Evolutionary conservation across 2,888 invertebrate species (phyloP).

Genomic region (Hyalella azteca): DNA sequence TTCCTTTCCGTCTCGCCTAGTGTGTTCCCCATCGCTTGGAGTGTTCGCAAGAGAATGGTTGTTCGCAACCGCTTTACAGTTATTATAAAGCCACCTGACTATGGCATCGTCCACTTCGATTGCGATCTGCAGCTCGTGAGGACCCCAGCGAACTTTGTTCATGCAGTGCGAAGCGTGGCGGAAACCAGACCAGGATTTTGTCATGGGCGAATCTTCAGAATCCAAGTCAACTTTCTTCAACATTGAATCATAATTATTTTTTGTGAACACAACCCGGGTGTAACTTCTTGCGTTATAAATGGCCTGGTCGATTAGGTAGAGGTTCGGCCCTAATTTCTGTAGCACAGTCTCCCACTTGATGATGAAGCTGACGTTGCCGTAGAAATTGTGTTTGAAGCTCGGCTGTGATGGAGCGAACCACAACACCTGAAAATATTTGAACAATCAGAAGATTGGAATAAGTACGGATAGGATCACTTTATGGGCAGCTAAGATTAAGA

Average conservation of each 20-base stretch:
- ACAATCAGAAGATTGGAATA: no score
- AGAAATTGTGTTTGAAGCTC: background rate
- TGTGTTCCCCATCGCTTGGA: no score
- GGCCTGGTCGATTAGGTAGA: background rate
- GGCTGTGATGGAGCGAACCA: conserved; percentile 19
- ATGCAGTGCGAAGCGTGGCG: background rate
- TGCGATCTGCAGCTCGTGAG: conserved; percentile 1
- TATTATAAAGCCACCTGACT: background rate
- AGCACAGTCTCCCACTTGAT: conserved; percentile 3
- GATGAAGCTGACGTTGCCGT: conserved; percentile 7
- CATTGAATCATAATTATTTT: background rate
- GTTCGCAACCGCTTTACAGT: background rate
- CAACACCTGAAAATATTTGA: conserved; percentile 33
- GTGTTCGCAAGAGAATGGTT: conserved; percentile 7
- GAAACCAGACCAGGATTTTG: background rate
- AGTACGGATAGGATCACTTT: no score
- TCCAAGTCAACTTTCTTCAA: background rate
- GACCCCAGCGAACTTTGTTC: background rate
- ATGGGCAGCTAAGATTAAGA: no score
- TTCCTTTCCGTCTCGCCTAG: no score
- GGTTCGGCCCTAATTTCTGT: background rate
- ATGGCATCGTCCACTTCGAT: background rate
- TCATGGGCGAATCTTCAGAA: background rate
- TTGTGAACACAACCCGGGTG: background rate
- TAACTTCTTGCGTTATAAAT: background rate